Evolutionary conservation across 2,888 invertebrate genomes (phyloP), one percentile per base, ranked within the genome.

Genomic region (Lamellibrachia columna): DNA sequence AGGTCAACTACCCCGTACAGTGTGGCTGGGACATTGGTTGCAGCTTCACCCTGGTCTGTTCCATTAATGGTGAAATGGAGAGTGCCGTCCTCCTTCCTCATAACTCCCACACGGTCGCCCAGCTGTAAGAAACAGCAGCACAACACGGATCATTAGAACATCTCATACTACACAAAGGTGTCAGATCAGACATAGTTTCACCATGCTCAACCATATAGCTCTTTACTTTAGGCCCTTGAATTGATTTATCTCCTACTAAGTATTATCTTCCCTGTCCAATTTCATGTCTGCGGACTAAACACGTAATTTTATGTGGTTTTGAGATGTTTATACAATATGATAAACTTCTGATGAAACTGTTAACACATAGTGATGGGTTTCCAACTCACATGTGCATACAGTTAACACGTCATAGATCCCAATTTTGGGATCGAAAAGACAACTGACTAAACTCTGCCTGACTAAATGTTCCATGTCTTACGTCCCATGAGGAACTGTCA

Each of bases 1-100:
- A 99, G 97, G 97, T 99, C 99, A 91, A 99, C 98, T 60, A 99
- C 99, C 8, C 98, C 99, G 98, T 98, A 99, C 3, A 99, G 98
- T 93, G 97, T 97, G 7, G 97, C 1, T 98, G 94, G 97, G 0
- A 99, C 98, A 95, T 98, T 97, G 90, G 98, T 98, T 0, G 98
- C 98, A 0, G 99, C 99, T 6, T 98, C 97, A 0, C 99, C 99
- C 96, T 98, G 97, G 95, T 98, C 98, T 0, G 98, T 97, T 0
- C 98, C 98, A 95, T 99, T 99, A 94, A 99, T 98, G 95, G 98
- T 98, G 96, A 98, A 99, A 96, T 99, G 98, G 60, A 99, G 97
- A 96, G 98, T 98, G 0, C 98, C 98, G 95, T 98, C 98, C 4
- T 97, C 97, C 96, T 98, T 98, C 91, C 98, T 97, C 97, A 98